Conservation (phyloP, 2,113 vertebrate genomes). For the Orientallactaga bullata region DNA sequence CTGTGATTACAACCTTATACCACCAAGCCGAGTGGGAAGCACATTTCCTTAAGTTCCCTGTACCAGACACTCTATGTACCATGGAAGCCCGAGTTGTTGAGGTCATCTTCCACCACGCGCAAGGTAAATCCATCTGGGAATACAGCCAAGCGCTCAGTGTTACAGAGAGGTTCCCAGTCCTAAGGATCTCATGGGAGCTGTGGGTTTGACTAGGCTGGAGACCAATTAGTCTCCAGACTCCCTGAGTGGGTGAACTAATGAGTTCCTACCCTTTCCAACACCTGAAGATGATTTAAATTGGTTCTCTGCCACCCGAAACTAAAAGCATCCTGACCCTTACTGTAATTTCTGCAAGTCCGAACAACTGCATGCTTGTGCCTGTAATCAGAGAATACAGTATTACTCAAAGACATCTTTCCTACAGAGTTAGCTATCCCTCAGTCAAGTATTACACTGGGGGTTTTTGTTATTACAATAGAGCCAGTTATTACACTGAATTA, state of each 20-base stretch:
- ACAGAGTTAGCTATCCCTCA: not conserved
- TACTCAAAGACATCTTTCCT: not conserved
- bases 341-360: not conserved
- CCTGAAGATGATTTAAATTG: not conserved
- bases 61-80: not conserved
- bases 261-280: not conserved
- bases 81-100: not conserved
- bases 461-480: not conserved
- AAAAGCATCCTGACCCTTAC: not conserved
- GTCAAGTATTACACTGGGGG: not conserved
- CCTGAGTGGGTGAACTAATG: not conserved
- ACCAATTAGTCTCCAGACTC: not conserved
- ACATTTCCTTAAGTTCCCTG: not conserved
- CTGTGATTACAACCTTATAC: not conserved
- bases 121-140: not conserved
- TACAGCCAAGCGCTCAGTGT: not conserved
- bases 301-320: not conserved
- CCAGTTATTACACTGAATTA: not conserved
- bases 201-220: not conserved
- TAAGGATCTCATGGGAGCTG: not conserved
- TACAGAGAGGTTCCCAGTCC: not conserved
- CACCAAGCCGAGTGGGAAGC: not conserved
- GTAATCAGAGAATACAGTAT: not conserved
- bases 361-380: not conserved
- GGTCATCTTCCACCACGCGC: not conserved